Evolutionary conservation across 2,888 invertebrate species (phyloP).

Genomic region (Epicampocera succincta): DNA sequence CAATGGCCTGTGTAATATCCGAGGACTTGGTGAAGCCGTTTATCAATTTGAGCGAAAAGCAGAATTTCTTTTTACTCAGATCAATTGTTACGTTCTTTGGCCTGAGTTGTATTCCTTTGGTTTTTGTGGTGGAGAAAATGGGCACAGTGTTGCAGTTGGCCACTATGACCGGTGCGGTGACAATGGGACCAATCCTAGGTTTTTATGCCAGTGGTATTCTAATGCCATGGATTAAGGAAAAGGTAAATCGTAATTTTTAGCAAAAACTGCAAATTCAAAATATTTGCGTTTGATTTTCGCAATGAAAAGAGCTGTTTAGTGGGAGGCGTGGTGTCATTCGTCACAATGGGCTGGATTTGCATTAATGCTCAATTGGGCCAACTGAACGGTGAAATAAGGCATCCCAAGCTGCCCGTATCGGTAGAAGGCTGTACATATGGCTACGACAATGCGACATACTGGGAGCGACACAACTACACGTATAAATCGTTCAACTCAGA

Average conservation of each 20-base stretch:
- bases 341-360: conserved; percentile 86
- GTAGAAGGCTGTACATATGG: conserved; percentile 82
- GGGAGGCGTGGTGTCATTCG: conserved; percentile 86
- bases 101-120: conserved; percentile 85
- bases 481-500: conserved; percentile 56
- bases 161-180: conserved; percentile 85
- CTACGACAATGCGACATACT: conserved; percentile 76
- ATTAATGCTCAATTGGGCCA: conserved; percentile 87
- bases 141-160: conserved; percentile 86
- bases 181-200: conserved; percentile 87
- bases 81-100: conserved; percentile 87
- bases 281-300: background rate
- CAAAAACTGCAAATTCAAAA: background rate
- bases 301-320: conserved; percentile 85
- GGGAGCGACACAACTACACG: conserved; percentile 74
- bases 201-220: conserved; percentile 87
- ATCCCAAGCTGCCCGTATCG: conserved; percentile 83
- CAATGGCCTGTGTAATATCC: conserved; percentile 90
- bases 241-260: conserved; percentile 80
- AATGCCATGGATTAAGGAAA: conserved; percentile 85
- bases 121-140: conserved; percentile 87
- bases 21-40: conserved; percentile 90
- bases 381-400: conserved; percentile 84
- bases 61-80: conserved; percentile 85
- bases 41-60: conserved; percentile 83